These are phyloP conservation scores for Callospermophilus lateralis DNA, from an alignment of 2,113 vertebrate species.

Conservation along the genomic window DNA sequence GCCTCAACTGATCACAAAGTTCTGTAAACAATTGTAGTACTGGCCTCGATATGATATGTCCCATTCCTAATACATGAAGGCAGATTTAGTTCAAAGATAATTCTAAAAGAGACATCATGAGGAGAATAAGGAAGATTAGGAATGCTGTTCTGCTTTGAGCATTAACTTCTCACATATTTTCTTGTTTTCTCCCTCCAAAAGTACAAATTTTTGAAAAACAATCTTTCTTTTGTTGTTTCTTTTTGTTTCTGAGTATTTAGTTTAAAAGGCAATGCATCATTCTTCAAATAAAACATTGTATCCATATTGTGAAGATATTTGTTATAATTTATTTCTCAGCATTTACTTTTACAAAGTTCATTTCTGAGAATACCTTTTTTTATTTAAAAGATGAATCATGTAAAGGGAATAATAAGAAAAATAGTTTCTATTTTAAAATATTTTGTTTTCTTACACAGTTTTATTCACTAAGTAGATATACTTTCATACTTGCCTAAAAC, in stretches of 20 bases:
- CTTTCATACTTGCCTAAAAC: not conserved
- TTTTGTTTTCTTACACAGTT: not conserved
- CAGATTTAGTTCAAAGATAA: not conserved
- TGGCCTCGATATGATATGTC: not conserved
- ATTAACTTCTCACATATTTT: not conserved
- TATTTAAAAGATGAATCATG: not conserved
- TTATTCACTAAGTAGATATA: not conserved
- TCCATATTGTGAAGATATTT: not conserved
- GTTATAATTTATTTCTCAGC: not conserved
- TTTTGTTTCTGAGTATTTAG: not conserved
- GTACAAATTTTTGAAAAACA: not conserved
- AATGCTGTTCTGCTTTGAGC: not conserved
- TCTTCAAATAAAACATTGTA: not conserved
- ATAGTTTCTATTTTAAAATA: not conserved
- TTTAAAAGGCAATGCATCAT: not conserved
- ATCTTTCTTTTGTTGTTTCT: not conserved
- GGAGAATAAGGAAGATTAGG: not conserved
- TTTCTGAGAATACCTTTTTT: not conserved
- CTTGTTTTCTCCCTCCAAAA: not conserved
- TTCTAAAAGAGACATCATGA: not conserved
- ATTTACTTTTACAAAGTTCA: not conserved
- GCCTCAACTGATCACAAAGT: not conserved
- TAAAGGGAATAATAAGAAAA: slow-evolving; percentile 4
- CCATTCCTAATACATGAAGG: not conserved
- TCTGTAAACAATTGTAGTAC: not conserved